phyloP scores from a whole-genome alignment of 2,888 invertebrate genomes.

The Operophtera brumata region DNA sequence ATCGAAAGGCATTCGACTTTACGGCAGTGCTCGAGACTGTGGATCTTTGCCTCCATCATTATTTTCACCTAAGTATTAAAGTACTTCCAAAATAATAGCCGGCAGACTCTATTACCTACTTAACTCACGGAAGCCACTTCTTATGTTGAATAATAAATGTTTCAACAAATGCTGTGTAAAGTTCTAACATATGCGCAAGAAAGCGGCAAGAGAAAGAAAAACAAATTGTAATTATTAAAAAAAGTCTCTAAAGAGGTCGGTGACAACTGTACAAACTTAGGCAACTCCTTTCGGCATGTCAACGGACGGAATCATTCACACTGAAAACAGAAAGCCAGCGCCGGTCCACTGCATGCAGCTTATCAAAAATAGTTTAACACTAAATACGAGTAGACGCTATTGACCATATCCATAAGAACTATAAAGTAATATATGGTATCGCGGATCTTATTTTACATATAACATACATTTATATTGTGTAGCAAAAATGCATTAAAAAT shows the following conservation, averaged over 20 bases:
- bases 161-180: slow-evolving; percentile 17
- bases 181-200: slow-evolving; percentile 20
- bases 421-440: no score
- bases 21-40: no score
- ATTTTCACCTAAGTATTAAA: no score
- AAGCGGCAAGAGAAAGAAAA: slow-evolving; percentile 41
- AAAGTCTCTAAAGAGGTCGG: slow-evolving; percentile 52
- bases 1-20: no score
- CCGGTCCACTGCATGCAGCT: background rate
- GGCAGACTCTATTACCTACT: background rate
- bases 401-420: no score
- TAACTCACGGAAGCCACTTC: slow-evolving; percentile 25
- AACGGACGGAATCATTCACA: slow-evolving; percentile 31
- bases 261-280: slow-evolving; percentile 74
- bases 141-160: slow-evolving; percentile 21
- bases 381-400: no score
- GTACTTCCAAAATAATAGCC: slow-evolving; percentile 1
- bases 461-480: no score
- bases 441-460: no score
- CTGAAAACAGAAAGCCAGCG: slow-evolving; percentile 1
- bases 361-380: no score
- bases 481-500: no score
- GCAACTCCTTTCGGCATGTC: slow-evolving; percentile 70
- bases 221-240: slow-evolving; percentile 55
- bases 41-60: no score